These are phyloP conservation scores for Beaufortia kweichowensis DNA, from an alignment of 2,113 vertebrate genomes.

Conservation along the genomic window DNA sequence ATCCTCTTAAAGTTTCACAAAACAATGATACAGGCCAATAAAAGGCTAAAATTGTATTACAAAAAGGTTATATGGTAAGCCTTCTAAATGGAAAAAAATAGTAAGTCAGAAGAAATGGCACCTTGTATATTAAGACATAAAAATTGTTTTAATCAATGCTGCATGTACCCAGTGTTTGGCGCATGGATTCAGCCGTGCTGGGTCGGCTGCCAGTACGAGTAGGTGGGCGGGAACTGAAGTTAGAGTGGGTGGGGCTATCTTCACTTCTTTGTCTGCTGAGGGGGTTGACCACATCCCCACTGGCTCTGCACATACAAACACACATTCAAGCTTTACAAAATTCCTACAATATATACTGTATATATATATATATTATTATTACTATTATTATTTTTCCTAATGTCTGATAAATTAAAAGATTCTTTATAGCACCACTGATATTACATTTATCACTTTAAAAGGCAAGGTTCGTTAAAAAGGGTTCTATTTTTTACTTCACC, in stretches of 20 bases:
- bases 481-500: no score
- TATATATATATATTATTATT: no score
- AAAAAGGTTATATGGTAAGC: no score
- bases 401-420: no score
- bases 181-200: slow-evolving; percentile 65
- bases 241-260: slow-evolving; percentile 59
- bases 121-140: no score
- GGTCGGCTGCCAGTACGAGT: slow-evolving; percentile 68
- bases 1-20: neutral
- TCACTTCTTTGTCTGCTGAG: slow-evolving; percentile 47
- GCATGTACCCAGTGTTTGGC: slow-evolving; percentile 74
- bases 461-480: no score
- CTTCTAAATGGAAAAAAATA: neutral
- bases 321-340: neutral
- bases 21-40: neutral
- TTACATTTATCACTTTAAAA: no score
- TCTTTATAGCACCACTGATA: no score
- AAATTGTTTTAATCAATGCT: neutral
- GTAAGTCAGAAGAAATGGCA: neutral
- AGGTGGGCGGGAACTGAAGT: slow-evolving; percentile 59
- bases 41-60: neutral
- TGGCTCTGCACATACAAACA: slow-evolving; percentile 56
- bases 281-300: slow-evolving; percentile 52
- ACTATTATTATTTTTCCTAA: no score
- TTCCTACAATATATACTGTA: no score